Conservation (phyloP, 2,888 invertebrate genomes). For the Rhabditoides inermis region DNA sequence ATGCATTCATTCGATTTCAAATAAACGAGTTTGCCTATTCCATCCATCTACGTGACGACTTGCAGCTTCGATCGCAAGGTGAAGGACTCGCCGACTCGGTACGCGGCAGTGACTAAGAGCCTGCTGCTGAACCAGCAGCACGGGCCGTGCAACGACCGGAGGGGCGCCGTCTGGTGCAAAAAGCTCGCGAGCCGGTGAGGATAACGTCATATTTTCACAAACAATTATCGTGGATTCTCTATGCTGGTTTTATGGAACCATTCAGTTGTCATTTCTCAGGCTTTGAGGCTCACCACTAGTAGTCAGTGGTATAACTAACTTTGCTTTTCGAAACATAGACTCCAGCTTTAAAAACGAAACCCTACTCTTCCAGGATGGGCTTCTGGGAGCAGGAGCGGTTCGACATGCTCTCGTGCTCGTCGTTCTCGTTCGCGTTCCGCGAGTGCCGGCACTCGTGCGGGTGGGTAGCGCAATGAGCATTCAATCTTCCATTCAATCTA, state of each 20-base stretch:
- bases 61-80: slow-evolving; percentile 27
- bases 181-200: slow-evolving; percentile 16
- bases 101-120: neutral
- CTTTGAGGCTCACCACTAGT: too few species aligned
- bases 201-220: neutral
- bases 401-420: slow-evolving; percentile 24
- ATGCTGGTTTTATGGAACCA: too few species aligned
- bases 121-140: slow-evolving; percentile 13
- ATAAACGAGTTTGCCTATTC: too few species aligned
- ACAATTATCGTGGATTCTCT: neutral
- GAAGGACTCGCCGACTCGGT: too few species aligned
- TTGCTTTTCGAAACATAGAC: too few species aligned
- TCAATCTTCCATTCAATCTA: too few species aligned
- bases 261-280: neutral
- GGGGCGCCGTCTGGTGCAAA: slow-evolving; percentile 21
- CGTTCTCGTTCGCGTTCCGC: slow-evolving; percentile 45
- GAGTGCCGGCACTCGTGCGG: slow-evolving; percentile 44
- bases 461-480: too few species aligned
- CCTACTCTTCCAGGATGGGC: slow-evolving; percentile 24
- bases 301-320: too few species aligned
- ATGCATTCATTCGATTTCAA: too few species aligned
- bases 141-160: slow-evolving; percentile 16
- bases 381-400: slow-evolving; percentile 26
- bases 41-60: too few species aligned
- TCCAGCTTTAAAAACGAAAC: too few species aligned